Percentiles rank a stretch among this genome's conserved stretches.
Evolutionary conservation across 2,888 invertebrate genomes (phyloP).

Genomic region (Koerneria pararmatus): DNA sequence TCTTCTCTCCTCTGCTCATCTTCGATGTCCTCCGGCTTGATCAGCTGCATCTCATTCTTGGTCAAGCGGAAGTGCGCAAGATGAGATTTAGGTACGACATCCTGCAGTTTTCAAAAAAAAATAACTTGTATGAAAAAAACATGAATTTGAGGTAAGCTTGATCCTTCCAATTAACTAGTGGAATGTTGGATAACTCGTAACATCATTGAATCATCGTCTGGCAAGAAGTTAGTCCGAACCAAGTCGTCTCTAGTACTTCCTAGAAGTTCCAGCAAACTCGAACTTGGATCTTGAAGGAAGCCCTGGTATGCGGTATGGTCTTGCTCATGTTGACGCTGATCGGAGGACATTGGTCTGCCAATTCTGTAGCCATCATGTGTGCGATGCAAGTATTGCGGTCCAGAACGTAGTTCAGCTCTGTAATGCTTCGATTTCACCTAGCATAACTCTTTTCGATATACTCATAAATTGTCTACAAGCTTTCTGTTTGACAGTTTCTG

Average conservation of each 20-base stretch:
- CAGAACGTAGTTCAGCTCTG: constrained; percentile 57
- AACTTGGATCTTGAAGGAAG: constrained; percentile 58
- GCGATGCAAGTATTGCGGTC: constrained; percentile 58
- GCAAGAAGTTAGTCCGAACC: not conserved
- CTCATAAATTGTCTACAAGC: no score
- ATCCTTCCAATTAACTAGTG: not conserved
- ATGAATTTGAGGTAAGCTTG: not conserved
- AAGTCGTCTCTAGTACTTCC: not conserved
- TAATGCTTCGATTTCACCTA: constrained; percentile 10
- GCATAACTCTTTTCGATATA: not conserved
- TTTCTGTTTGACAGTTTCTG: no score
- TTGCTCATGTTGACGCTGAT: constrained; percentile 33
- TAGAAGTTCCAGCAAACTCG: not conserved
- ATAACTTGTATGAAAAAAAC: not conserved
- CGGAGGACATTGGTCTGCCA: constrained; percentile 47
- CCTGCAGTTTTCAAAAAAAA: constrained; percentile 29
- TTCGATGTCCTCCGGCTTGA: constrained; percentile 36
- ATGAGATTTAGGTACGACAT: constrained; percentile 56
- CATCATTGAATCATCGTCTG: not conserved
- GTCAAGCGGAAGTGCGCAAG: constrained; percentile 51
- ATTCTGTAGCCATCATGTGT: constrained; percentile 57
- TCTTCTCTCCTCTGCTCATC: constrained; percentile 13
- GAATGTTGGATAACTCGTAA: not conserved
- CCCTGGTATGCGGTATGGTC: constrained; percentile 55
- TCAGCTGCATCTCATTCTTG: constrained; percentile 56